Conservation (phyloP, 1,140 invertebrate species). For the Pomacea maculata region DNA sequence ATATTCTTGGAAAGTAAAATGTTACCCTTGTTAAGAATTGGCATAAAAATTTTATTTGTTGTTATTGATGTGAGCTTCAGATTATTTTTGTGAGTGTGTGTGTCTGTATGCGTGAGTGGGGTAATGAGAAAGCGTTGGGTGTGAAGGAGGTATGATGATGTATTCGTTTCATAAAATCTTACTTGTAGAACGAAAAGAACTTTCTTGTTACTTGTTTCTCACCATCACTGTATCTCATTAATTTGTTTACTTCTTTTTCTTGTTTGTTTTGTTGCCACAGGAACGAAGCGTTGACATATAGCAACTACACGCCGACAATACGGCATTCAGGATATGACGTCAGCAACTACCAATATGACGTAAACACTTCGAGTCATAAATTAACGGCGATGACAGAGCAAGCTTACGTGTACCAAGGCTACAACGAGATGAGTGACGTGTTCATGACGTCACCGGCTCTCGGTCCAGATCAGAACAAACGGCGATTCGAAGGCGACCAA, state of each 20-base stretch:
- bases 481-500: slow-evolving; percentile 18
- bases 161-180: too few species aligned
- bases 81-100: too few species aligned
- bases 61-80: too few species aligned
- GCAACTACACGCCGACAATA: background rate
- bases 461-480: slow-evolving; percentile 4
- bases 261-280: background rate
- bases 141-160: too few species aligned
- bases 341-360: slow-evolving; percentile 15
- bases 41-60: too few species aligned
- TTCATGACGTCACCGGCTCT: slow-evolving; percentile 10
- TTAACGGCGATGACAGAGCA: background rate
- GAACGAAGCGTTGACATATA: background rate
- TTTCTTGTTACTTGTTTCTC: too few species aligned
- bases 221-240: too few species aligned
- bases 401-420: slow-evolving; percentile 2
- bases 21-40: too few species aligned
- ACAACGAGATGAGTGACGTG: slow-evolving; percentile 12
- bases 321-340: background rate
- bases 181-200: too few species aligned
- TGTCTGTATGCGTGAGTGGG: too few species aligned
- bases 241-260: background rate
- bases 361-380: background rate
- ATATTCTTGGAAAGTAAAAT: too few species aligned
- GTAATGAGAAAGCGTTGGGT: too few species aligned